Evolutionary conservation across 2,797 vertebrate genomes (phyloP).

Genomic region (Sebastes trivittatus): DNA sequence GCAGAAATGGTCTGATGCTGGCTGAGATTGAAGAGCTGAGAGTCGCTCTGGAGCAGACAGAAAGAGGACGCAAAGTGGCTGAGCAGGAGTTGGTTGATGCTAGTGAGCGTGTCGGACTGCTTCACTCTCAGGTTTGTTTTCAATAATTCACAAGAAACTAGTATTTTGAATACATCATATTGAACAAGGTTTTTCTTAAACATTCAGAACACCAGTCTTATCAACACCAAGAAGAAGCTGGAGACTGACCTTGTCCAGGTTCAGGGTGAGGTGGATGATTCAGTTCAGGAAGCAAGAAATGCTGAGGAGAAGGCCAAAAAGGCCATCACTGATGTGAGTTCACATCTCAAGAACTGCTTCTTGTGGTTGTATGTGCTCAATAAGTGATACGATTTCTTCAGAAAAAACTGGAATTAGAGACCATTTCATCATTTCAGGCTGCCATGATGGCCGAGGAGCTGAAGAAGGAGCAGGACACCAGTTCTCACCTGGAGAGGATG

Average conservation of each 20-base stretch:
- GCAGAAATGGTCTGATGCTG: conserved; percentile 86
- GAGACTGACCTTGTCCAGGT: conserved; percentile 86
- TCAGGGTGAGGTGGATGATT: conserved; percentile 87
- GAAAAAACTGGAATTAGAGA: neutral
- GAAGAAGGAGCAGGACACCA: conserved; percentile 93
- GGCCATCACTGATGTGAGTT: conserved; percentile 89
- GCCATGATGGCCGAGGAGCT: conserved; percentile 95
- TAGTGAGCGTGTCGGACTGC: conserved; percentile 85
- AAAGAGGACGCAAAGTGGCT: conserved; percentile 83
- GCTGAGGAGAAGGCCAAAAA: conserved; percentile 93
- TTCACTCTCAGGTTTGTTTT: conserved; percentile 77
- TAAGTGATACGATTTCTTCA: neutral
- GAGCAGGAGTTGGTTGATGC: conserved; percentile 89
- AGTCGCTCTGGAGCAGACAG: conserved; percentile 86
- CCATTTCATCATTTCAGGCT: conserved; percentile 35
- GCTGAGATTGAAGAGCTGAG: conserved; percentile 89
- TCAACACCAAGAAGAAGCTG: conserved; percentile 87
- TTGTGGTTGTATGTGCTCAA: neutral
- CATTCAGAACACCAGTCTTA: conserved; percentile 84
- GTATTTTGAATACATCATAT: too few species aligned
- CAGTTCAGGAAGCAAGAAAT: conserved; percentile 87
- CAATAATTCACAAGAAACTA: neutral
- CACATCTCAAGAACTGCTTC: neutral
- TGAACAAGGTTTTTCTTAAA: too few species aligned
- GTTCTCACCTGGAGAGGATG: conserved; percentile 90